These are phyloP conservation scores for Vanacampus margaritifer DNA, from an alignment of 2,113 vertebrate genomes.

Conservation along the genomic window DNA sequence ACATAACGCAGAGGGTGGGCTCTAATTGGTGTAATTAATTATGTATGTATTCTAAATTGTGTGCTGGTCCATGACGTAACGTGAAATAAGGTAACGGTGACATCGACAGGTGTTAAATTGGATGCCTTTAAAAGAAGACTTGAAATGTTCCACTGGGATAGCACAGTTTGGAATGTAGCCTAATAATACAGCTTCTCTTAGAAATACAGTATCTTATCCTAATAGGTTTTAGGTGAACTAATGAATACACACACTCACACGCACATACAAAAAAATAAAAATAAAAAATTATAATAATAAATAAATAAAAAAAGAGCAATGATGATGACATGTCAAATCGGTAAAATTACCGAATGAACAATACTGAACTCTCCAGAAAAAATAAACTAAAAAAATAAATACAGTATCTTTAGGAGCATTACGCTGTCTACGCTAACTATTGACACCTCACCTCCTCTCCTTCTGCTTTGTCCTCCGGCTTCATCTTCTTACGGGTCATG, in stretches of 20 bases:
- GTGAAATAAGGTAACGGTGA: background rate
- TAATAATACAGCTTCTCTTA: background rate
- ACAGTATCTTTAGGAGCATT: slow-evolving; percentile 26
- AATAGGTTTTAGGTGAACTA: too few species aligned
- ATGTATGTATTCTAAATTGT: slow-evolving; percentile 37
- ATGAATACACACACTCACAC: too few species aligned
- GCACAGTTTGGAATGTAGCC: too few species aligned
- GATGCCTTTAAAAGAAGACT: background rate
- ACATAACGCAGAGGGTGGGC: slow-evolving; percentile 20
- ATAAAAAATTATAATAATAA: too few species aligned
- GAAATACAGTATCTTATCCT: slow-evolving; percentile 35
- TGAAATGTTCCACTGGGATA: background rate
- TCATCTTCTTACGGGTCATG: slow-evolving; percentile 99
- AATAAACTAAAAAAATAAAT: too few species aligned
- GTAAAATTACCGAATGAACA: too few species aligned
- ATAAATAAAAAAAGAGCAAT: too few species aligned
- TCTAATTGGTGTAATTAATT: slow-evolving; percentile 50
- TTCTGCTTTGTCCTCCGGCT: slow-evolving; percentile 84
- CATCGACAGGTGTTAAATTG: background rate
- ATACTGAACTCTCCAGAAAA: too few species aligned
- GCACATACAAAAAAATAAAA: too few species aligned
- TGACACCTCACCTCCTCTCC: slow-evolving; percentile 80
- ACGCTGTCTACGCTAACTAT: slow-evolving; percentile 41
- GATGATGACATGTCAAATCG: too few species aligned
- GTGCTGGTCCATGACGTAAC: background rate